These are phyloP conservation scores for Tetranychus truncatus DNA, from an alignment of 2,888 invertebrate genomes.

Conservation along the genomic window DNA sequence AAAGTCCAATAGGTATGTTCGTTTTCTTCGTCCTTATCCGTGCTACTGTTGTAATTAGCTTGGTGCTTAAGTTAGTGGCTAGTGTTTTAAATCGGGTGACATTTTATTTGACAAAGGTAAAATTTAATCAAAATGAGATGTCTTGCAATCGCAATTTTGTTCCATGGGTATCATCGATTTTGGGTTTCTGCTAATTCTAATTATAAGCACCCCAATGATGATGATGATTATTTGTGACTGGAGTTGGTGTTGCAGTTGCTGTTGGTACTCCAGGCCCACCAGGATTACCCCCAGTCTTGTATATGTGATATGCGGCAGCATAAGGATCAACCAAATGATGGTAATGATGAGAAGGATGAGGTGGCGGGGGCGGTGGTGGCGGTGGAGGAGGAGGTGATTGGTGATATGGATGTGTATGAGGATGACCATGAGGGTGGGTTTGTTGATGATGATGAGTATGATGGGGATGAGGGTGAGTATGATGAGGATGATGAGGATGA, in stretches of 20 bases:
- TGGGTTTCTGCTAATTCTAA: not conserved
- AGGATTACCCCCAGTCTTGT: conserved; percentile 16
- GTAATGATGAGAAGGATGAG: not conserved
- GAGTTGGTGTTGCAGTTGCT: conserved; percentile 3
- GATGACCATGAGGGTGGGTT: conserved; percentile 14
- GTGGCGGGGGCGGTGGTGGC: conserved; percentile 6
- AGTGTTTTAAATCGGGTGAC: too few species aligned
- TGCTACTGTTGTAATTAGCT: too few species aligned
- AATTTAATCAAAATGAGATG: too few species aligned
- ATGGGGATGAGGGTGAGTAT: conserved; percentile 12
- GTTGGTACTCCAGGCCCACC: conserved; percentile 1
- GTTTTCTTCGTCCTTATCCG: too few species aligned
- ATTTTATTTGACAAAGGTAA: too few species aligned
- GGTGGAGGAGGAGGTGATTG: conserved; percentile 11
- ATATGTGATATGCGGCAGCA: conserved; percentile 19
- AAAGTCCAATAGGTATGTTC: too few species aligned
- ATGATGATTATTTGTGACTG: not conserved
- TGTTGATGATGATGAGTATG: conserved; percentile 14
- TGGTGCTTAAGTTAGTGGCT: too few species aligned
- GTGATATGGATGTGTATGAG: not conserved
- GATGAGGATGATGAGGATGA: conserved; percentile 10
- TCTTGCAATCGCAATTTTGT: too few species aligned
- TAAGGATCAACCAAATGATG: conserved; percentile 20
- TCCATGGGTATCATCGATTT: not conserved
- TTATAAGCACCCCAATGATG: conserved; percentile 19